Base-by-base conservation (phyloP, 2,888 invertebrate genomes). In the Plagodis dolabraria region DNA sequence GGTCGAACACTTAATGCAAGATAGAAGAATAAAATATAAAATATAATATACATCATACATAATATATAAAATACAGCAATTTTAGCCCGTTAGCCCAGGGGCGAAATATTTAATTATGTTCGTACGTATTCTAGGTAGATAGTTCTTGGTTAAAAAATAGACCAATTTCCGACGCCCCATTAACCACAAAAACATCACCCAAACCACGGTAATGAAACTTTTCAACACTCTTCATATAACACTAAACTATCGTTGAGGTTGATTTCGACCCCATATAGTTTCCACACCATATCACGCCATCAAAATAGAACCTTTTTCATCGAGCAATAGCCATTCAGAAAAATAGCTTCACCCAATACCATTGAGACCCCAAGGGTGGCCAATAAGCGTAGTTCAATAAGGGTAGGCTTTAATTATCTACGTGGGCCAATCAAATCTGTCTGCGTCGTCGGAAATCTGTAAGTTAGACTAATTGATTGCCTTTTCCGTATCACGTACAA, bases 381-480 rank as follows among this genome's bases (percentile, higher is more conserved):
- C 33, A 33, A 12, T 9, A 47, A 47, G 36, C 36, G 38, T 47
- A 40, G 10, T 40, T 10, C 40, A 49, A 49, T 49, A 49, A 53
- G 12, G 58, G 35, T 48, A 33, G 43, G 48, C 33, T 46, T 53
- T 53, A 59, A 53, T 59, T 59, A 49, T 42, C 42, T 53, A 44
- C 49, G 58, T 59, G 53, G 49, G 53, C 53, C 49, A 59, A 53
- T 53, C 53, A 53, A 53, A 58, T 53, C 43, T 43, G 33, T 53
- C 47, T 35, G 11, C 11, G 35, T 11, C 22, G 38, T 58, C 45
- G 58, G 58, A 53, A 58, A 58, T 58, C 48, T 36, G 33, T 49
- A 45, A 53, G 45, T 58, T 58, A 46, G 10, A n/a, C 11, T 58
- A 53, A 58, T 58, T 58, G 48, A 49, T 45, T 49, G 49, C 34